Base-by-base conservation (phyloP, 1,140 invertebrate species). In the Muscidifurax raptorellus region DNA sequence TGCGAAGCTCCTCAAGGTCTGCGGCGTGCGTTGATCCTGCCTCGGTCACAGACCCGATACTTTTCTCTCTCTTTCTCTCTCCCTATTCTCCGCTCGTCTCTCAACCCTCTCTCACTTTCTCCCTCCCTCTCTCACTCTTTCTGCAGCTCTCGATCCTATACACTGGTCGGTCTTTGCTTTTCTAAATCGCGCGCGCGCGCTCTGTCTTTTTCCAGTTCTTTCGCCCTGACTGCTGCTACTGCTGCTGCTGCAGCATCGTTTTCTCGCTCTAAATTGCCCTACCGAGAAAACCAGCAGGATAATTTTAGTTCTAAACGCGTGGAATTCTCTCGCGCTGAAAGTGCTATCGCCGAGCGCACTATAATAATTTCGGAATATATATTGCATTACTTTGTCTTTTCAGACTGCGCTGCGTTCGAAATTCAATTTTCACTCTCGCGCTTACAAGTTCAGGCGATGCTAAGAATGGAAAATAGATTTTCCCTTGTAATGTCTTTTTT, bases 11-110 rank as follows among this genome's bases (percentile, higher is more conserved):
- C 88, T 92, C 92, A 93, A 93, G 92, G 92, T 92, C 91, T 89
- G 86, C 80, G 86, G 90, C 92, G 92, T 92, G 87, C 92, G 90
- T 92, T 93, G 92, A 92, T 92, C 92, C 88, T 92, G 44, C 83
- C 88, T 89, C 91, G 92, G 91, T 93, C 92, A 92, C 89, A 90
- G 91, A 92, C 92, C 91, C 88, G 86, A 76, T 86, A 86, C 40
- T 77, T 80, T 40, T 52, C 52, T 75, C 86, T 84, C 47, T 47
- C 84, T 86, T 85, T 67, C 83, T 22, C 72, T 78, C 69, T 67
- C 52, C n/a, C 52, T 59, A 59, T 59, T 59, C 52, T 59, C 52
- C 22, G 52, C 22, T 59, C 52, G 47, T 59, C 52, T 59, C 52
- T 83, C 84, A 52, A 85, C 69, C 47, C 83, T 84, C 82, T 75